Conservation (phyloP, 2,797 vertebrate genomes). For the Muraenolepis orangiensis region DNA sequence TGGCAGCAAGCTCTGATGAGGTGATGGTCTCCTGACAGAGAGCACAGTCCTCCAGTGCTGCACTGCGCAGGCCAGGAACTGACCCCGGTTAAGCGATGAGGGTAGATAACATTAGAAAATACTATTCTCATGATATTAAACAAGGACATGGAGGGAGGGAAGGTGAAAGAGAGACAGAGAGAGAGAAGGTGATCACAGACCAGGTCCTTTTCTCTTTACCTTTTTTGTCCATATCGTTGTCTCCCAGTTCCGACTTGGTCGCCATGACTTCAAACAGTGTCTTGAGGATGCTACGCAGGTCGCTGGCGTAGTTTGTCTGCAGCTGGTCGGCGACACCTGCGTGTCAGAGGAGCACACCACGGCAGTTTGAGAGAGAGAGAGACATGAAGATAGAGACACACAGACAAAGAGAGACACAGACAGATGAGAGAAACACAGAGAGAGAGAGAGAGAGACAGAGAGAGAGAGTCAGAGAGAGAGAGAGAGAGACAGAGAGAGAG, state of each 20-base stretch:
- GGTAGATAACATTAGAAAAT: background rate
- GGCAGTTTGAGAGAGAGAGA: constrained; percentile 1
- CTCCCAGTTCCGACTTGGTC: constrained; percentile 87
- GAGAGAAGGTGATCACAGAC: background rate
- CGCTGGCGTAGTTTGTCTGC: constrained; percentile 97
- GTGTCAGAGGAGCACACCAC: constrained; percentile 14
- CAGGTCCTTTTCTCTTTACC: constrained; percentile 57
- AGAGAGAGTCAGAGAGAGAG: background rate
- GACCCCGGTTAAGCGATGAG: constrained; percentile 50
- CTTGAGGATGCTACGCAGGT: constrained; percentile 94
- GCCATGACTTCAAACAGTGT: constrained; percentile 98
- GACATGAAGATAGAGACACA: background rate
- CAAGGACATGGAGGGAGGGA: background rate
- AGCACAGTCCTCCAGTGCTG: constrained; percentile 89
- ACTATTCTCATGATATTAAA: background rate
- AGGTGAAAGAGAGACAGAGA: background rate
- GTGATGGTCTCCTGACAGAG: constrained; percentile 94
- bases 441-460: background rate
- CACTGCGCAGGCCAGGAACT: constrained; percentile 82
- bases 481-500: constrained; percentile 65
- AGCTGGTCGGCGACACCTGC: constrained; percentile 95
- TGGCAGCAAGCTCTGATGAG: constrained; percentile 89
- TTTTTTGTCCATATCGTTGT: constrained; percentile 85
- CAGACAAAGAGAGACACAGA: background rate
- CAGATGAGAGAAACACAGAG: background rate